Percentiles rank a stretch among this genome's conserved stretches.
These are phyloP conservation scores for Atethmia centrago DNA, from an alignment of 2,888 invertebrate species.

Conservation along the genomic window DNA sequence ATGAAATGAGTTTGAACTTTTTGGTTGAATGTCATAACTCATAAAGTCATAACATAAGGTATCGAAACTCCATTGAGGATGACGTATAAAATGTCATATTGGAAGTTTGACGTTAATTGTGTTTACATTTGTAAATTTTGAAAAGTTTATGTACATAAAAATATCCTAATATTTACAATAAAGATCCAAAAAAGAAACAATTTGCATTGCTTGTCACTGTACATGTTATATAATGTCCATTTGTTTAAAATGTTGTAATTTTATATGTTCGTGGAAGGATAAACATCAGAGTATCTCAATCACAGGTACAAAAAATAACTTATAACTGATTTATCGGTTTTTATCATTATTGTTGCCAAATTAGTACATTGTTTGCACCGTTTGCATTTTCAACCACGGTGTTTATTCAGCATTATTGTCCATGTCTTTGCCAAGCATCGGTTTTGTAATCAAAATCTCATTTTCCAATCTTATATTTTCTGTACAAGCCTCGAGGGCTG, in stretches of 20 bases:
- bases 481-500: slow-evolving; percentile 13
- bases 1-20: neutral
- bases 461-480: slow-evolving; percentile 41
- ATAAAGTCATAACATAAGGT: no score
- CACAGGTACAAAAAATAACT: slow-evolving; percentile 22
- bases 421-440: slow-evolving; percentile 16
- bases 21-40: neutral
- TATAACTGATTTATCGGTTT: neutral
- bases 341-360: slow-evolving; percentile 3
- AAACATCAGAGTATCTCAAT: neutral
- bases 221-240: slow-evolving; percentile 8
- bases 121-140: neutral
- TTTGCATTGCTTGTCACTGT: neutral
- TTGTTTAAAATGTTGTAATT: slow-evolving; percentile 28
- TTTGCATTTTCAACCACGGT: neutral
- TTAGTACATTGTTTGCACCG: neutral
- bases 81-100: slow-evolving; percentile 1
- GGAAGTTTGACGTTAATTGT: neutral
- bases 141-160: neutral
- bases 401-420: slow-evolving; percentile 12
- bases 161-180: neutral
- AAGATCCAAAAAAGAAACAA: neutral
- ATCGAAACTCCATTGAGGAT: neutral
- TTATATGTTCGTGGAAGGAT: slow-evolving; percentile 8
- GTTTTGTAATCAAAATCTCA: slow-evolving; percentile 50